Base-by-base conservation (phyloP, 2,888 invertebrate species). In the Seira sanloemensis region DNA sequence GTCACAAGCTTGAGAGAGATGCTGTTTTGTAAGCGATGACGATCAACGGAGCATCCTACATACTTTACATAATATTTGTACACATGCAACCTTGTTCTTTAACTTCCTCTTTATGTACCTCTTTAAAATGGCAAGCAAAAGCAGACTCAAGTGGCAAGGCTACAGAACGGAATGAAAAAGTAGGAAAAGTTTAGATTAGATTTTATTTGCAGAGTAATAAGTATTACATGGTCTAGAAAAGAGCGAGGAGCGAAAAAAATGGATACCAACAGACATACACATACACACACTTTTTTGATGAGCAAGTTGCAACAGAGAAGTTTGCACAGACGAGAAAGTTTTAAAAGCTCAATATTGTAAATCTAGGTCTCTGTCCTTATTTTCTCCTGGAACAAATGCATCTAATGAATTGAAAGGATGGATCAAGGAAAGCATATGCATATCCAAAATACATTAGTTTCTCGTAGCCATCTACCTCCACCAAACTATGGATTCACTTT, bases 151-250 rank as follows among this genome's bases (percentile, higher is more conserved):
- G 37, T 37, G 37, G 12, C 37, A 12, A 9, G 5, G 7, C 37
- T 12, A 37, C 5, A 37, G 37, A 37, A 37, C 5, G 37, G 37
- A 37, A 37, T 37, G 12, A 12, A 37, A n/a, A 25, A 73, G 65
- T 62, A 27, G 65, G 18, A n/a, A 27, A 78, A 78, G 78, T 78
- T n/a, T 69, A 26, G 9, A 69, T 37, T 69, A 26, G 9, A 69
- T 37, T 69, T 26, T 69, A 58, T 71, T 69, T 71, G 62, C 27
- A 78, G 66, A 67, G 68, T 68, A 54, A 77, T 68, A 65, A 46
- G 46, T 71, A 37, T 37, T 37, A 12, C 37, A 37, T 37, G 37
- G 37, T 37, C 37, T 37, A 37, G 37, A 37, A 37, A 37, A 37
- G n/a, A n/a, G n/a, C 37, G 37, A 37, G 37, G 12, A 37, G 37